These are phyloP conservation scores for Leuciscus waleckii DNA, from an alignment of 2,797 vertebrate genomes.

Conservation along the genomic window DNA sequence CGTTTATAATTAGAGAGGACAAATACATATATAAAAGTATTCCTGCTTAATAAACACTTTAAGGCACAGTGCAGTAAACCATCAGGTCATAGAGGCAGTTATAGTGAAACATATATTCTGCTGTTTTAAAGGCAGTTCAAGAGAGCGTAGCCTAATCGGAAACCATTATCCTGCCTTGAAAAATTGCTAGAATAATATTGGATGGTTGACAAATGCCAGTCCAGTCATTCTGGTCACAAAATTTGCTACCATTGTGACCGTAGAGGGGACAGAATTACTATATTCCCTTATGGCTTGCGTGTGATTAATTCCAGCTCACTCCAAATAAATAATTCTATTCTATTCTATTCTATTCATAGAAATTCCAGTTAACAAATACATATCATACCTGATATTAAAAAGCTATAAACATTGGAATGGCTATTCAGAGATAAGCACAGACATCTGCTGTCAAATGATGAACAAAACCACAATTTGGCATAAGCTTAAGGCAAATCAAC, in stretches of 20 bases:
- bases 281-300: slow-evolving; percentile 32
- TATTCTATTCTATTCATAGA: slow-evolving; percentile 41
- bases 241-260: slow-evolving; percentile 27
- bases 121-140: slow-evolving; percentile 45
- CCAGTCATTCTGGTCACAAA: slow-evolving; percentile 31
- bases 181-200: slow-evolving; percentile 39
- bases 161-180: slow-evolving; percentile 37
- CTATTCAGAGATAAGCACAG: slow-evolving; percentile 45
- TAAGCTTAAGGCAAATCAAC: slow-evolving; percentile 43
- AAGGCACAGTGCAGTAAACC: slow-evolving; percentile 56
- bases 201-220: slow-evolving; percentile 34
- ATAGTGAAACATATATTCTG: slow-evolving; percentile 46
- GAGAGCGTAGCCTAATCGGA: slow-evolving; percentile 43
- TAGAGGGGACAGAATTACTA: slow-evolving; percentile 13
- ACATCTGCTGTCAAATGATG: slow-evolving; percentile 46
- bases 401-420: slow-evolving; percentile 59
- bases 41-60: slow-evolving; percentile 45
- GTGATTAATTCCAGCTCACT: slow-evolving; percentile 53
- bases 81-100: slow-evolving; percentile 48
- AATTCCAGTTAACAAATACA: slow-evolving; percentile 58
- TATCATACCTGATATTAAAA: slow-evolving; percentile 43
- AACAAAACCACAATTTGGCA: slow-evolving; percentile 37
- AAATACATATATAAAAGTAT: slow-evolving; percentile 42
- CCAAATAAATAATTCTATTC: slow-evolving; percentile 59
- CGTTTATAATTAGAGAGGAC: slow-evolving; percentile 33